Base-by-base conservation (phyloP, 2,888 invertebrate species). In the Caenorhabditis zanzibari region DNA sequence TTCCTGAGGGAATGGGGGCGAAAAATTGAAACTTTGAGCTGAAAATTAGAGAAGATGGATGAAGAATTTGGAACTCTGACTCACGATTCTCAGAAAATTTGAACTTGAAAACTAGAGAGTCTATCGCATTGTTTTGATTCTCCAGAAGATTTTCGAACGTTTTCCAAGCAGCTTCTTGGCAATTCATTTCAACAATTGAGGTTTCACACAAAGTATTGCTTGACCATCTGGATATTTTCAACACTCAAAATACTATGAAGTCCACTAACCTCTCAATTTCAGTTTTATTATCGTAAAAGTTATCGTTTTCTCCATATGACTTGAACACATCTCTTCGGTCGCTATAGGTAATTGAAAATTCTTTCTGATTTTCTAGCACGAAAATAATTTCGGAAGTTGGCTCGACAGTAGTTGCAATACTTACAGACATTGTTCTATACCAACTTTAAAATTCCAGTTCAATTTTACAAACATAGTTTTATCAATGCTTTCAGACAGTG, bases 61-160 rank as follows among this genome's bases (percentile, higher is more conserved):
- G n/a, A n/a, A n/a, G n/a, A n/a, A n/a, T n/a, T n/a, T n/a, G n/a
- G n/a, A n/a, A n/a, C n/a, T n/a, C n/a, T n/a, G 14, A 61, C 44
- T 44, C 12, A 63, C 63, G 26, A 44, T 63, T 63, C 16, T 44
- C 44, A 7, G 26, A 26, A 14, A 44, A 26, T 63, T 28, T 44
- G n/a, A 63, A 63, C 16, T 63, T 26, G 22, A 63, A 63, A 26
- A 44, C 35, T 41, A 63, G 41, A 26, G 26, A 44, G n/a, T 63
- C 63, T 1, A 63, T 44, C 16, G 24, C n/a, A 41, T 41, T 22
- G 38, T 63, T 44, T 19, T 63, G 63, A n/a, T 16, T 3, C 14
- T 63, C 44, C 2, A 63, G 44, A 26, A 44, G 5, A 16, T n/a
- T 44, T 19, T 26, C 24, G 24, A 38, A 63, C 2, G 16, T 26